Evolutionary conservation across 1,140 invertebrate species (phyloP).

Genomic region (Goniozus legneri): DNA sequence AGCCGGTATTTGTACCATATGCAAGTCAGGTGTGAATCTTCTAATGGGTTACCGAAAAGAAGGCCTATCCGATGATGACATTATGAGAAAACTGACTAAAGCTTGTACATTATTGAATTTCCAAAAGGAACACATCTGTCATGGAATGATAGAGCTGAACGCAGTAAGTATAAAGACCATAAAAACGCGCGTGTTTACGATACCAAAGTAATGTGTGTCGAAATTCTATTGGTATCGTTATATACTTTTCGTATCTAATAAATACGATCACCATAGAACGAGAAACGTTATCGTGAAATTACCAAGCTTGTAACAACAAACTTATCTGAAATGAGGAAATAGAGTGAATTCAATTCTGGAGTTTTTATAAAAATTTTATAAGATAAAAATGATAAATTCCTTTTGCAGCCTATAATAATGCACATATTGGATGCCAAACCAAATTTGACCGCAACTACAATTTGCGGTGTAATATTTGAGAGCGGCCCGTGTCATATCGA

Average conservation of each 20-base stretch:
- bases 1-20: conserved; percentile 53
- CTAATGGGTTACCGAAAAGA: conserved; percentile 43
- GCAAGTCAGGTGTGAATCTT: conserved; percentile 49
- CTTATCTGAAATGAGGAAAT: no score
- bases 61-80: conserved; percentile 38
- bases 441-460: conserved; percentile 45
- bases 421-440: conserved; percentile 57
- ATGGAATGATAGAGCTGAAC: conserved; percentile 57
- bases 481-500: conserved; percentile 37
- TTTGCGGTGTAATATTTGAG: conserved; percentile 60
- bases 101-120: conserved; percentile 58
- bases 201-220: no score
- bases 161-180: conserved; percentile 50
- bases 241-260: no score
- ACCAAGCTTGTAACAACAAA: no score
- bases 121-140: conserved; percentile 57
- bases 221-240: no score
- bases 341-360: no score
- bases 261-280: no score
- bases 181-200: no score
- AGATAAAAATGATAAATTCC: conserved; percentile 4
- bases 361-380: conserved; percentile 2
- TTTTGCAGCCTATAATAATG: conserved; percentile 55
- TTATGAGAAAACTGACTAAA: conserved; percentile 42
- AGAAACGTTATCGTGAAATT: no score